Base-by-base conservation (phyloP, 64 coral and sea anemone genomes). In the Porites lutea region DNA sequence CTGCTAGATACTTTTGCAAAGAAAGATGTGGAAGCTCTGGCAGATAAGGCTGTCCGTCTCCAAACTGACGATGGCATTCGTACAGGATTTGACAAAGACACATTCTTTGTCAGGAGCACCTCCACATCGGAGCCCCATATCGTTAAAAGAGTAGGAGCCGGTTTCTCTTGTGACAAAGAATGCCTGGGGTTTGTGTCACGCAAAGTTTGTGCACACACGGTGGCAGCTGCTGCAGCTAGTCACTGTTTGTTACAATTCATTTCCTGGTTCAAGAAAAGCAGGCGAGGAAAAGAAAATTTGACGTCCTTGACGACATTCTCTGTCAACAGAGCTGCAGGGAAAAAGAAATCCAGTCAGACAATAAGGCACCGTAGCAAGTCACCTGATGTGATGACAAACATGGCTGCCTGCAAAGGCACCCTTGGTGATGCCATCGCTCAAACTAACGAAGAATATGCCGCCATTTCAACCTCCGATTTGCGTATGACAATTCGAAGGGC, bases 301-400 rank as follows among this genome's bases (percentile, higher is more conserved):
- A 54, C 52, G 9, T 4, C 9, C 4, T 5, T 54, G 4, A 54
- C 52, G 4, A 54, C 52, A 9, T 54, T 54, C 9, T 4, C 4
- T 54, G 52, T 54, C 9, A 54, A 54, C 9, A 5, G 9, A 4
- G 9, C 4, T 54, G 52, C 52, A 5, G 52, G 52, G 52, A 54
- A 9, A 54, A 54, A 54, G n/a, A n/a, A n/a, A n/a, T n/a, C n/a
- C n/a, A n/a, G n/a, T n/a, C n/a, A n/a, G n/a, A n/a, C n/a, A n/a
- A n/a, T n/a, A n/a, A n/a, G n/a, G n/a, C n/a, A n/a, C n/a, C n/a
- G n/a, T n/a, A n/a, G n/a, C n/a, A 87, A 70, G 50, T 87, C 83
- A 2, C 65, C 83, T 52, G 83, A 87, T 87, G 49, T 52, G n/a
- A 54, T 71, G 50, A 87, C 19, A 72, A 16, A 43, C 7, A 71